Evolutionary conservation across 2,797 vertebrate species (phyloP).

Genomic region (Schizopygopsis pylzovi): DNA sequence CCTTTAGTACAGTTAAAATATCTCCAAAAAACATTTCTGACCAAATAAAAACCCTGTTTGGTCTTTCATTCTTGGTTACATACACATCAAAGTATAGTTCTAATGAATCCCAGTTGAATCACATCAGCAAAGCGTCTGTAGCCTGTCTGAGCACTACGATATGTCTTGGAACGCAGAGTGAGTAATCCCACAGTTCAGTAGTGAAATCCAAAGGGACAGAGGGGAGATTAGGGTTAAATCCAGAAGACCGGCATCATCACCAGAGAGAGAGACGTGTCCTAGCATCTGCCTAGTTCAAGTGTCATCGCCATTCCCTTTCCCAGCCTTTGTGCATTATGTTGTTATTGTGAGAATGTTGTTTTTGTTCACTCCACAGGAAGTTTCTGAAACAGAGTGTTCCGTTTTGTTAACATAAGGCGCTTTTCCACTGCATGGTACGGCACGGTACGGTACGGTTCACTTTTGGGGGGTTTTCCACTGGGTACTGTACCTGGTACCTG

Average conservation of each 20-base stretch:
- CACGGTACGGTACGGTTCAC: no score
- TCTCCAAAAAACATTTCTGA: neutral
- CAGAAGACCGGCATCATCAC: neutral
- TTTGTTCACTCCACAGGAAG: neutral
- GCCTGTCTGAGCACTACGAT: neutral
- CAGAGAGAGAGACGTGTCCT: neutral
- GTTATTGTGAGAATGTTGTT: neutral
- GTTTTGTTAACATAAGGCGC: neutral
- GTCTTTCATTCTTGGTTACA: neutral
- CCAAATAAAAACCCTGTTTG: neutral
- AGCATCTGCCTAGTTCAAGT: slow-evolving; percentile 18
- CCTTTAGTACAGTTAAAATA: neutral
- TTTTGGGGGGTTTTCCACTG: no score
- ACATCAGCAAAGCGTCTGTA: neutral
- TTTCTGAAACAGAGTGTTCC: neutral
- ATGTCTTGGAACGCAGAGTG: neutral
- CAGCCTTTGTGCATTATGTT: neutral
- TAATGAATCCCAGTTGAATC: slow-evolving; percentile 11
- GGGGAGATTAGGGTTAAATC: slow-evolving; percentile 12
- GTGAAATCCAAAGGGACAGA: neutral
- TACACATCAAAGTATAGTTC: slow-evolving; percentile 18
- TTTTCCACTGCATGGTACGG: no score
- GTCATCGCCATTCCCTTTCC: neutral
- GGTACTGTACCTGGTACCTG: no score
- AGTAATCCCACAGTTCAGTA: slow-evolving; percentile 8